Conservation (phyloP, 2,113 vertebrate species). For the Steatornis caripensis region DNA sequence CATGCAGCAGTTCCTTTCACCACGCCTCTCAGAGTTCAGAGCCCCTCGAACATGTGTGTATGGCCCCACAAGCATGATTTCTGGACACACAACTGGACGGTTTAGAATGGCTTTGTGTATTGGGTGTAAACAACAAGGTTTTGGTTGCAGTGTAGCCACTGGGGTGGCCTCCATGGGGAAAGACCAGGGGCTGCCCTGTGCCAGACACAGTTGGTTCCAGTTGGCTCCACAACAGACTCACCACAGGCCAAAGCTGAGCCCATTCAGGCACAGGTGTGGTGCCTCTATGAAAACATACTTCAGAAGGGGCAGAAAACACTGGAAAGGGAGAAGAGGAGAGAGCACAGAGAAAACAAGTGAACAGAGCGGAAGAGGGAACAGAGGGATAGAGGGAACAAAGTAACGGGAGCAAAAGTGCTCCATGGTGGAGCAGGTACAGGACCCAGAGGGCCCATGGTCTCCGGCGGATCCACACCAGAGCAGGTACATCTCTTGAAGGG, state of each 20-base stretch:
- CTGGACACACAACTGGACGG: not conserved
- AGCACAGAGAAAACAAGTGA: not conserved
- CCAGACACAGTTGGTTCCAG: not conserved
- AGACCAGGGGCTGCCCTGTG: not conserved
- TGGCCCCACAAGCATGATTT: not conserved
- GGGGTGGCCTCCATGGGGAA: not conserved
- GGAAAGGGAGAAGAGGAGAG: not conserved
- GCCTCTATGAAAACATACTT: not conserved
- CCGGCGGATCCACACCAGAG: not conserved
- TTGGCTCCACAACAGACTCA: not conserved
- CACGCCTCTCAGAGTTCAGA: not conserved
- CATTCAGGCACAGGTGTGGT: fast-evolving
- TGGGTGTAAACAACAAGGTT: not conserved
- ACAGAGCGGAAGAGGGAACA: not conserved
- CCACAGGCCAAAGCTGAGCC: not conserved
- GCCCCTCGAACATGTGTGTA: fast-evolving
- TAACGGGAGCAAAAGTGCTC: not conserved
- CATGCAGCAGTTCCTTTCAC: not conserved
- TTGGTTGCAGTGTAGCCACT: not conserved
- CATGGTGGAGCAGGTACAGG: not conserved
- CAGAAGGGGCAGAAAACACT: not conserved
- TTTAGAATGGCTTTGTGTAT: not conserved
- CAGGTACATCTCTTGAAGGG: not conserved
- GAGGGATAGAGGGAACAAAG: not conserved
- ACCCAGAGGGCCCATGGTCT: not conserved